Base-by-base conservation (phyloP, 2,888 invertebrate genomes). In the Chromoteleia sp. region DNA sequence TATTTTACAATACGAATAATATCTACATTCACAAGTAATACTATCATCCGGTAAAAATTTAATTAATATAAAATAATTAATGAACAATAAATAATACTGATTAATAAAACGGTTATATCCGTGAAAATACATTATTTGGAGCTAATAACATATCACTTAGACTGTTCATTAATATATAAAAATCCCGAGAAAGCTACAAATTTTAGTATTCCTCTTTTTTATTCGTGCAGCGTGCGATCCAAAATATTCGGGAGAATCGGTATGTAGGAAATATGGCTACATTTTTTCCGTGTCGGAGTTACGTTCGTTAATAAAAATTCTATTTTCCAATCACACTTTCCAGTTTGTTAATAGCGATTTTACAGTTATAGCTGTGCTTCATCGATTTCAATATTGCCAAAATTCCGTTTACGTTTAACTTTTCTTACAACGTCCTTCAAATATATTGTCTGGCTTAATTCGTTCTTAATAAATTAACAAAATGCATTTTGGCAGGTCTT, bases 351-450 rank as follows among this genome's bases (percentile, higher is more conserved):
- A 36, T 54, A 36, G 6, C 36, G n/a, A 36, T 33, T 54, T 33
- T 54, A 17, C 19, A 54, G n/a, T 19, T 36, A 36, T n/a, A 36
- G 36, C 6, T n/a, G 17, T 10, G 54, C 3, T 25, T 17, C 54
- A 25, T 19, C 19, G 54, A 54, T 54, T 54, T 54, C 54, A 54
- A 54, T 36, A 36, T 54, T 36, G 54, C 36, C 6, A 15, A 19
- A 54, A 54, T 36, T 25, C 12, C 39, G 36, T n/a, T 33, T 6
- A 19, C 54, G 30, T 30, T 52, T 15, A 29, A 29, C 12, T 25
- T 33, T 8, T 4, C n/a, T 56, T 54, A 15, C 36, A 12, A 2
- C 41, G 14, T 0, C 4, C 0, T 41, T 56, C 14, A 0, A 8
- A 6, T 41, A 25, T 25, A 41, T 39, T 25, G 25, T 25, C 21